Evolutionary conservation across 92 coral and sea anemone genomes (phyloP).

Genomic region (Parazoanthus atlanticus): DNA sequence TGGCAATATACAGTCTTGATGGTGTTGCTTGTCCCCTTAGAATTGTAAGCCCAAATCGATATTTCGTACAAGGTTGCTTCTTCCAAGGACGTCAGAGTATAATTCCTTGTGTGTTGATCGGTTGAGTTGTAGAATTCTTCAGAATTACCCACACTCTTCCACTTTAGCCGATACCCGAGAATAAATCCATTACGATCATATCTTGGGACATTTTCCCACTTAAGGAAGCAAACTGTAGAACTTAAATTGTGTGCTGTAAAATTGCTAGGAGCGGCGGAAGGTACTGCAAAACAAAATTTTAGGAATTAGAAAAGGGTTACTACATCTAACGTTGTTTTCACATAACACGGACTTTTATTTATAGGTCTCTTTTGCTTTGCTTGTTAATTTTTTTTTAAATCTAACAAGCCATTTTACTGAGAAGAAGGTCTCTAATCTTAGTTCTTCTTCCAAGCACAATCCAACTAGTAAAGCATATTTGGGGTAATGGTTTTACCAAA

Average conservation of each 20-base stretch:
- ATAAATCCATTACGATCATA: not conserved
- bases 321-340: not conserved
- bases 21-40: not conserved
- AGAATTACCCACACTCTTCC: not conserved
- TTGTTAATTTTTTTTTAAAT: too few relatives aligned
- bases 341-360: not conserved
- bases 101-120: not conserved
- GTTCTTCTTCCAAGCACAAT: too few relatives aligned
- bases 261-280: not conserved
- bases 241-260: not conserved
- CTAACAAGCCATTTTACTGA: too few relatives aligned
- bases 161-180: conserved; percentile 1
- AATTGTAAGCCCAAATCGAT: not conserved
- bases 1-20: not conserved
- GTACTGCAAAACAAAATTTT: not conserved
- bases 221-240: not conserved
- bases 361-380: too few relatives aligned
- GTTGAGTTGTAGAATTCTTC: not conserved
- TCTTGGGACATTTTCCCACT: not conserved
- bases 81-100: not conserved
- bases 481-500: too few relatives aligned
- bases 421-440: too few relatives aligned
- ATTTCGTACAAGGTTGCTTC: conserved; percentile 20
- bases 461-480: too few relatives aligned
- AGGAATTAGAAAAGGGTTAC: too few relatives aligned